Percentiles rank a stretch among this genome's conserved stretches.
Evolutionary conservation across 1,140 invertebrate species (phyloP).

Genomic region (Rhagoletis zephyria): DNA sequence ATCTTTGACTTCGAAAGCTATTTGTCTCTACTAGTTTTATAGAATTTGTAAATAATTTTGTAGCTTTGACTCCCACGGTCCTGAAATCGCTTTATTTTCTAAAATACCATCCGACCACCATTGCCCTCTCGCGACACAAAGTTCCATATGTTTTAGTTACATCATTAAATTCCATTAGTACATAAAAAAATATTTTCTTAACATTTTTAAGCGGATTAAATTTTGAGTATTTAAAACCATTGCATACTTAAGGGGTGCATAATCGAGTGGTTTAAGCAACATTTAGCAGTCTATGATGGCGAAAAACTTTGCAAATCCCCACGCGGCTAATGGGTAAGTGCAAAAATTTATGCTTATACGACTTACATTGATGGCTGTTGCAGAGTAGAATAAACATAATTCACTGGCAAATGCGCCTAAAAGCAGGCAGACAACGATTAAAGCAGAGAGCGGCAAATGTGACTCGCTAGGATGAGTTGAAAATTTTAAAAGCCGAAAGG

Average conservation of each 20-base stretch:
- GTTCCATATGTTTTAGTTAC: background rate
- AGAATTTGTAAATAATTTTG: too few relatives aligned
- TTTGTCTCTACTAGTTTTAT: too few relatives aligned
- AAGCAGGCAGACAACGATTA: slow-evolving; percentile 27
- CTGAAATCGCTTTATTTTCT: too few relatives aligned
- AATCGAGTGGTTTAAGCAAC: slow-evolving; percentile 14
- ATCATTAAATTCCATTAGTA: slow-evolving; percentile 14
- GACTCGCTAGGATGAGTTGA: background rate
- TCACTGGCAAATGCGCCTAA: slow-evolving; percentile 17
- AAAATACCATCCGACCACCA: too few relatives aligned
- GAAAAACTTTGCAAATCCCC: slow-evolving; percentile 32
- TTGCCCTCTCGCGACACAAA: too few relatives aligned
- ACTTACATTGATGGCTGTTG: background rate
- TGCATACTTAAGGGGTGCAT: slow-evolving; percentile 37
- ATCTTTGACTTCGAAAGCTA: too few relatives aligned
- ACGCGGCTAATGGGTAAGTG: background rate
- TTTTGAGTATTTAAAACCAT: slow-evolving; percentile 29
- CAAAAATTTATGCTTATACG: slow-evolving; percentile 37
- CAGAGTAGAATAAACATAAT: slow-evolving; percentile 9
- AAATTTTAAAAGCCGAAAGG: background rate
- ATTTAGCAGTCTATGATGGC: background rate
- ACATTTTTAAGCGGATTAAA: slow-evolving; percentile 44
- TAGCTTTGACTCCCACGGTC: too few relatives aligned
- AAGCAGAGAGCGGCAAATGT: background rate
- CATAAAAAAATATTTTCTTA: slow-evolving; percentile 9